Base-by-base conservation (phyloP, 2,888 invertebrate genomes). In the Drosophila pseudotakahashii region DNA sequence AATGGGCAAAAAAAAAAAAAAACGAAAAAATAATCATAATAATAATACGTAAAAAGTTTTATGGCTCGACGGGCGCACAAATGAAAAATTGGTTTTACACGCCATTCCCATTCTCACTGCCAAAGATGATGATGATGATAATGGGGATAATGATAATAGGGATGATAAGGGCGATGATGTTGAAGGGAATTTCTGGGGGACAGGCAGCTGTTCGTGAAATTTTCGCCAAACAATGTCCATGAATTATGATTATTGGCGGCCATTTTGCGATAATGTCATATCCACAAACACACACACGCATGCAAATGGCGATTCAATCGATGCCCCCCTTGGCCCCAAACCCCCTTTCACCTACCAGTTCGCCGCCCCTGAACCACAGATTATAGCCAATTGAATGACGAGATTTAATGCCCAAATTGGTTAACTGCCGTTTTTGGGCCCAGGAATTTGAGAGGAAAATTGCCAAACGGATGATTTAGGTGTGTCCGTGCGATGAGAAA, bases 61-160 rank as follows among this genome's bases (percentile, higher is more conserved):
- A 87, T 81, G 88, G 85, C 75, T 81, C 72, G 82, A 11, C 79
- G 88, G 80, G 82, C 77, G 59, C 68, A 79, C 54, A 79, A 75
- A 81, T 81, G 88, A 81, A 81, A 81, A 81, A 87, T 81, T 81
- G 85, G 88, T 81, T 87, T 87, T 77, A 85, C 88, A 88, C 85
- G 82, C 88, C 61, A 72, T 84, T 77, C 67, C 57, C 61, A 72
- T 81, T 76, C 67, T 59, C 61, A 64, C 76, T 48, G 72, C 45
- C 30, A 39, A 34, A 39, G 59, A 50, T 48, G 45, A 14, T 36
- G 39, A 52, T 36, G 9, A 30, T 23, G 26, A 16, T 10, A 16
- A 72, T 50, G 63, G 64, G 55, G 74, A 64, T 68, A 70, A 81
- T 77, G 58, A 68, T 54, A 55, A 67, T 72, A 47, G 37, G 54